Evolutionary conservation across 92 coral and sea anemone species (phyloP).

Genomic region (Virgularia gustaviana): DNA sequence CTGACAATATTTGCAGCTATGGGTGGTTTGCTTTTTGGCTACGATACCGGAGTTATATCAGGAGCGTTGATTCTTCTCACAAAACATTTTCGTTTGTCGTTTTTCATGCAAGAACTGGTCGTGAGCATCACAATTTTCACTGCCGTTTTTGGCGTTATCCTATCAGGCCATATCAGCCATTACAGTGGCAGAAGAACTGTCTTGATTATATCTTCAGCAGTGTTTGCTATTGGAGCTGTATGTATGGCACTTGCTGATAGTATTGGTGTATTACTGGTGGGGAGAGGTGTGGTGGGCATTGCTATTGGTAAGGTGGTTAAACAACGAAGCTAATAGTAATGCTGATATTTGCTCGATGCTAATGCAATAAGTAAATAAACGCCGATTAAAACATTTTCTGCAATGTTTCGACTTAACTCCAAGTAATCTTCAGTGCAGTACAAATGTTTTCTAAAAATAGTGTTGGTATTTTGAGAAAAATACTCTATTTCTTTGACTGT

Average conservation of each 20-base stretch:
- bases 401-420: no score
- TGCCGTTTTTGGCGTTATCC: slow-evolving; percentile 69
- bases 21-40: slow-evolving; percentile 93
- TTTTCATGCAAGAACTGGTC: slow-evolving; percentile 77
- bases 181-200: slow-evolving; percentile 69
- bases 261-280: slow-evolving; percentile 59
- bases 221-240: slow-evolving; percentile 76
- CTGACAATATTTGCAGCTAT: slow-evolving; percentile 77
- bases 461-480: no score
- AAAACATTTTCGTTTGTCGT: slow-evolving; percentile 59
- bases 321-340: background rate
- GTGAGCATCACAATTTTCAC: slow-evolving; percentile 78
- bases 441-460: no score
- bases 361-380: background rate
- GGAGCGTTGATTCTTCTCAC: slow-evolving; percentile 79
- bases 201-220: slow-evolving; percentile 58
- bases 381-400: no score
- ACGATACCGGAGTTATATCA: slow-evolving; percentile 92
- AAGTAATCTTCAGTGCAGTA: no score
- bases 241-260: slow-evolving; percentile 75
- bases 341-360: background rate
- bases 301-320: slow-evolving; percentile 92
- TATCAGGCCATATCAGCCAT: slow-evolving; percentile 71
- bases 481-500: no score
- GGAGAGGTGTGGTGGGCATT: slow-evolving; percentile 70